A percentile compares a stretch with the other conserved stretches of the same genome.
Evolutionary conservation across 2,113 vertebrate genomes (phyloP).

Genomic region (Riparia riparia): DNA sequence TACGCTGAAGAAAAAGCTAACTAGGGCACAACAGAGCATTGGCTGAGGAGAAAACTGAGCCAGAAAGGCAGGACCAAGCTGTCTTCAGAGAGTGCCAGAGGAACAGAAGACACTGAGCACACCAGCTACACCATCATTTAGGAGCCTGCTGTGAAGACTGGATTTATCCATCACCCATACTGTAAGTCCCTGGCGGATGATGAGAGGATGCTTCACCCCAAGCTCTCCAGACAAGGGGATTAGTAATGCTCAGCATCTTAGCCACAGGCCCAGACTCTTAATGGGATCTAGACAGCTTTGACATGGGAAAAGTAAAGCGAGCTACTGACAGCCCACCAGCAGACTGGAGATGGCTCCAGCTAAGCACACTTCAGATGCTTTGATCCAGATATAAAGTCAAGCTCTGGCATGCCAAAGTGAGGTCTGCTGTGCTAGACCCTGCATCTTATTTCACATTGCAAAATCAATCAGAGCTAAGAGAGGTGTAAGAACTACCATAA

Average conservation of each 20-base stretch:
- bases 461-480: not conserved
- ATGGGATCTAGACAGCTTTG: not conserved
- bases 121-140: not conserved
- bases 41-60: not conserved
- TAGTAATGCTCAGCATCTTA: not conserved
- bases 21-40: not conserved
- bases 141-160: not conserved
- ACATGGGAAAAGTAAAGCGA: not conserved
- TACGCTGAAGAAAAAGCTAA: not conserved
- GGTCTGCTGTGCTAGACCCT: not conserved
- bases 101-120: not conserved
- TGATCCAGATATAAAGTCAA: not conserved
- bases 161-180: not conserved
- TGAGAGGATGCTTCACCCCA: constrained; percentile 5
- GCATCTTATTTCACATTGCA: not conserved
- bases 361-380: not conserved
- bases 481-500: not conserved
- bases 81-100: not conserved
- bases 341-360: not conserved
- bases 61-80: not conserved
- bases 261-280: not conserved
- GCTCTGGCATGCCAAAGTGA: not conserved
- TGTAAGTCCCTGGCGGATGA: not conserved
- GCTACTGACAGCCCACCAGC: not conserved
- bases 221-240: not conserved